These are phyloP conservation scores for Agonopterix heracliana DNA, from an alignment of 2,888 invertebrate genomes.

Conservation along the genomic window DNA sequence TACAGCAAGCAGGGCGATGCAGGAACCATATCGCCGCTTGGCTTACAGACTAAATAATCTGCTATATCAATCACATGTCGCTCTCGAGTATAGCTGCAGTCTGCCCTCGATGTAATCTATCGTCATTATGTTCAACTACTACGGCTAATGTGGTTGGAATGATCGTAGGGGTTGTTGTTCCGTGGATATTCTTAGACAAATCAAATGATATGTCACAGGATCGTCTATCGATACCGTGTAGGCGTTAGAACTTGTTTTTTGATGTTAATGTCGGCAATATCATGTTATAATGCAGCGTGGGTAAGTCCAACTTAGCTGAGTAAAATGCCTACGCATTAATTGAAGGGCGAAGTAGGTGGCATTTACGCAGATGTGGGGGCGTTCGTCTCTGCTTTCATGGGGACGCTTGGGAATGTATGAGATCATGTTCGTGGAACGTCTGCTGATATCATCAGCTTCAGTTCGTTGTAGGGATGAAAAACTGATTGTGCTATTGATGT, in stretches of 20 bases:
- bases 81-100: conserved; percentile 7
- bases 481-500: conserved; percentile 11
- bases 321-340: conserved; percentile 41
- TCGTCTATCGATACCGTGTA: conserved; percentile 1
- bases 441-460: conserved; percentile 4
- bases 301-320: conserved; percentile 29
- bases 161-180: conserved; percentile 5
- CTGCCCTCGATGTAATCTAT: conserved; percentile 8
- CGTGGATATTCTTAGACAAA: conserved; percentile 6
- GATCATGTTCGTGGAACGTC: conserved; percentile 11
- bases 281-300: conserved; percentile 27
- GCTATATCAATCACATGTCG: conserved; percentile 3
- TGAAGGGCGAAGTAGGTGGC: conserved; percentile 45
- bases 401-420: conserved; percentile 18
- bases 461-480: neutral
- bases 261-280: conserved; percentile 14
- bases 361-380: conserved; percentile 47
- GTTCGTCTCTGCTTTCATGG: conserved; percentile 31
- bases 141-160: conserved; percentile 7
- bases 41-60: neutral
- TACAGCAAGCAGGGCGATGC: neutral
- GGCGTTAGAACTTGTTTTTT: conserved; percentile 6
- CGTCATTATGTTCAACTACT: conserved; percentile 8
- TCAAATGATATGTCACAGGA: conserved; percentile 1
- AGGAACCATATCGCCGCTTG: neutral